phyloP scores from a whole-genome alignment of 2,888 invertebrate species.

The Lamellibrachia satsuma region DNA sequence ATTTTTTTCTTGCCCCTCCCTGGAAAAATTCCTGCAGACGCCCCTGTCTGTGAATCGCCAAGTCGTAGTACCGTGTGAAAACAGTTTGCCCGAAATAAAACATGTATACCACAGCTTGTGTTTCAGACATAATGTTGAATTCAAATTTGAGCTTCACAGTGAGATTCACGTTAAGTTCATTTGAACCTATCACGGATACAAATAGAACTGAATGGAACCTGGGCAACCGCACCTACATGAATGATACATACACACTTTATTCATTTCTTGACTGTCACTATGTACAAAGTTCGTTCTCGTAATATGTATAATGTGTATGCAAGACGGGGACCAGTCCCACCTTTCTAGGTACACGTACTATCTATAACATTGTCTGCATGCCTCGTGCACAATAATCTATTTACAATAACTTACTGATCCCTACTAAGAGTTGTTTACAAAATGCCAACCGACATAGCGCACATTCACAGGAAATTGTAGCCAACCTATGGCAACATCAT shows the following conservation, averaged over 20 bases:
- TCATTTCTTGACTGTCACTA: not conserved
- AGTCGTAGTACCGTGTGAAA: no score
- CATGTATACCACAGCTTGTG: not conserved
- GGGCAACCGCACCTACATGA: not conserved
- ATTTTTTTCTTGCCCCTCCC: no score
- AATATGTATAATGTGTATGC: not conserved
- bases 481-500: not conserved
- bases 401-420: not conserved
- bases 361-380: not conserved
- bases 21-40: no score
- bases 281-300: not conserved
- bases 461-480: not conserved
- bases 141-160: not conserved
- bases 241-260: not conserved
- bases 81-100: not conserved
- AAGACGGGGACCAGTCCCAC: not conserved
- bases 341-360: not conserved
- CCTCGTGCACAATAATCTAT: not conserved
- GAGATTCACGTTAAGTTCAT: conserved; percentile 1
- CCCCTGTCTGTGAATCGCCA: no score
- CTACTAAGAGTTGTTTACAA: not conserved
- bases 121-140: not conserved
- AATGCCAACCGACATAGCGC: not conserved
- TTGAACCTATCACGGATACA: not conserved
- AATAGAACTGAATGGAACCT: not conserved